Evolutionary conservation across 2,888 invertebrate species (phyloP).

Genomic region (Eurytoma californica): DNA sequence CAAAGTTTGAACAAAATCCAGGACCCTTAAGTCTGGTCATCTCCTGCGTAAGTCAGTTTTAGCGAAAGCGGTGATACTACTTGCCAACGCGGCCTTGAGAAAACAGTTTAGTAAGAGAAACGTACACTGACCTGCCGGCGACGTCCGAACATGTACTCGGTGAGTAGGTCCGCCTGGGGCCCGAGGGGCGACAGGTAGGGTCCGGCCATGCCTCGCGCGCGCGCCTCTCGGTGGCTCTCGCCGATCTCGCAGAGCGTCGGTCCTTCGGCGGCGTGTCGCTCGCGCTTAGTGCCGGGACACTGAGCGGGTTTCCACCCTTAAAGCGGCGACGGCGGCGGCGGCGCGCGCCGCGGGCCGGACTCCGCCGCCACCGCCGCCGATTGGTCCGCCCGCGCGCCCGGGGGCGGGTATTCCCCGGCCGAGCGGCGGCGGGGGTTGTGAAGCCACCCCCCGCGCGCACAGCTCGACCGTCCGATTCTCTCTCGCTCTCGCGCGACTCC

Average conservation of each 20-base stretch:
- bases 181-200: constrained; percentile 88
- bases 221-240: not conserved
- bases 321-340: not conserved
- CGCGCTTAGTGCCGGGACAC: not conserved
- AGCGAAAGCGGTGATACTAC: too few species aligned
- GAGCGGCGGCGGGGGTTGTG: constrained; percentile 3
- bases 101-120: constrained; percentile 60
- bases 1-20: too few species aligned
- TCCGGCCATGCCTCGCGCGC: constrained; percentile 82
- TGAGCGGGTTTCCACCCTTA: not conserved
- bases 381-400: constrained; percentile 1
- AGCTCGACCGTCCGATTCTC: not conserved
- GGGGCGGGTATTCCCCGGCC: constrained; percentile 11
- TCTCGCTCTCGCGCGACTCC: too few species aligned
- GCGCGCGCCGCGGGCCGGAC: not conserved
- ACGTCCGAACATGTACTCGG: constrained; percentile 94
- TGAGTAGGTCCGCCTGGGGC: constrained; percentile 88
- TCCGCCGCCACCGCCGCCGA: not conserved
- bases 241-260: constrained; percentile 9
- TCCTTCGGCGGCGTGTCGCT: not conserved
- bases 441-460: constrained; percentile 11
- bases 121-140: constrained; percentile 81
- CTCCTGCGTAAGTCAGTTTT: too few species aligned
- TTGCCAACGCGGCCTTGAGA: not conserved
- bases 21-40: too few species aligned